These are phyloP conservation scores for Cylloceria caligata DNA, from an alignment of 2,888 invertebrate species.

Conservation along the genomic window DNA sequence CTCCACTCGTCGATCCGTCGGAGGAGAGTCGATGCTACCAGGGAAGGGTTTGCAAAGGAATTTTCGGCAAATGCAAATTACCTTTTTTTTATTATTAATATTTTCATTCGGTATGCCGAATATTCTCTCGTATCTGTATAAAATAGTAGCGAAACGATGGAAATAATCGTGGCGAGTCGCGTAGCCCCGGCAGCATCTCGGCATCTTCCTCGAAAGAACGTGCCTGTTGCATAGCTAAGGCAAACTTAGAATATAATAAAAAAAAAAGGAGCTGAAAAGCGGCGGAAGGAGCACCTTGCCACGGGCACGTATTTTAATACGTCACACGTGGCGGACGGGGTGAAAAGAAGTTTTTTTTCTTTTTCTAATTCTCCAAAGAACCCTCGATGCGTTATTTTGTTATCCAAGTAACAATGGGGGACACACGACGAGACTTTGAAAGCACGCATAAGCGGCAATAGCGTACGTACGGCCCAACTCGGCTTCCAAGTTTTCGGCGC, in stretches of 20 bases:
- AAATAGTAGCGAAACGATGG: background rate
- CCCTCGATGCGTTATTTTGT: constrained; percentile 67
- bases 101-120: too few species aligned
- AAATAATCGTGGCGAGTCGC: too few species aligned
- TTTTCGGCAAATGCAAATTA: too few species aligned
- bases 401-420: constrained; percentile 66
- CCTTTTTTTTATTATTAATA: too few species aligned
- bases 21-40: too few species aligned
- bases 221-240: background rate
- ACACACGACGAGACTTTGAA: constrained; percentile 69
- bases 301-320: constrained; percentile 80
- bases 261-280: constrained; percentile 17
- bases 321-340: constrained; percentile 81
- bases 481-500: constrained; percentile 43
- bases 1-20: too few species aligned
- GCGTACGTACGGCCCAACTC: constrained; percentile 41
- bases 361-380: constrained; percentile 54
- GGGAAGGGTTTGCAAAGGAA: too few species aligned
- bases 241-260: background rate
- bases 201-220: background rate
- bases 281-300: constrained; percentile 81
- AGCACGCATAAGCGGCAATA: constrained; percentile 49
- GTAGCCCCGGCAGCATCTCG: background rate
- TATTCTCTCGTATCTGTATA: too few species aligned
- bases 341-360: constrained; percentile 63